Evolutionary conservation across 2,797 vertebrate genomes (phyloP), one percentile per base, ranked within the genome.

Genomic region (Sorex maritimensis): DNA sequence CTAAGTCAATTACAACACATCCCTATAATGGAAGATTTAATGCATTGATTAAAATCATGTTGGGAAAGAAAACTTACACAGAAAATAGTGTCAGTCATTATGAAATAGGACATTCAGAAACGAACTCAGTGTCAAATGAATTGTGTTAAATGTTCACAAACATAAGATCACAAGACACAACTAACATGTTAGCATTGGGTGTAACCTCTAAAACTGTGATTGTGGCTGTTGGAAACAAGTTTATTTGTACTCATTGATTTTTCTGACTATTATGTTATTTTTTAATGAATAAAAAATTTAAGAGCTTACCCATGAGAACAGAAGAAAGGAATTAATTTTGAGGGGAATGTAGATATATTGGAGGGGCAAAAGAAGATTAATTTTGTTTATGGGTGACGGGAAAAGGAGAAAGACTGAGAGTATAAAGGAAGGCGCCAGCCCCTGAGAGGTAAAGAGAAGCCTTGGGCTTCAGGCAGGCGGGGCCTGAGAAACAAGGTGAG

Each of bases 121-220:
- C 86, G 55, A 21, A 91, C 84, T 92, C 68, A 63, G 49, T 74
- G 58, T 71, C 65, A 85, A 91, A 81, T 49, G 88, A 94, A 63
- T 79, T 15, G 72, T 58, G 83, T 49, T 72, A 26, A 13, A 68
- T 44, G 49, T 30, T 19, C 34, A 49, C 1, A 88, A 71, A 93
- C 84, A 79, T 73, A 69, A 84, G 58, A 78, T 28, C 46, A 17
- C 41, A 58, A 79, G 34, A 63, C 58, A 74, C 38, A 86, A 34
- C 68, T 55, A 75, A 69, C 78, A 86, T 61, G n/a, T 61, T 80
- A 88, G 81, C 49, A 71, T 6, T 23, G 0, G 34, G 55, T 24
- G 30, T 41, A 84, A 91, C 49, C 49, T 91, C 87, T 81, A 79
- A 26, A 92, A 89, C 14, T 69, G 2, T 69, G 58, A 68, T 84